Base-by-base conservation (phyloP, 2,888 invertebrate genomes). In the Trichopria drosophilae region DNA sequence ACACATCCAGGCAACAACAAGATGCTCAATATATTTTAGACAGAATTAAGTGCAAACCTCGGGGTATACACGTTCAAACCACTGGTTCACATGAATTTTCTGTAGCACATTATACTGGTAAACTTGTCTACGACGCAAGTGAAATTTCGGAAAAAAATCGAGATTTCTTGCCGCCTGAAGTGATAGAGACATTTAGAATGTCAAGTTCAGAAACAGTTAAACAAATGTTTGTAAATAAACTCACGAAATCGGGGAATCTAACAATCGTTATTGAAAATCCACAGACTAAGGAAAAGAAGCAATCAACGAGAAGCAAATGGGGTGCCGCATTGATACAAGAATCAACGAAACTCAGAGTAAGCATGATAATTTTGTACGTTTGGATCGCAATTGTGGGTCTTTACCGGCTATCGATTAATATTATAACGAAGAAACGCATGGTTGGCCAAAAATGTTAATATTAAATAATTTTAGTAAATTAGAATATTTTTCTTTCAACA, bases 81-180 rank as follows among this genome's bases (percentile, higher is more conserved):
- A 77, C 80, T 10, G 81, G 81, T 40, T 79, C 80, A 39, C 83
- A 86, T 67, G 85, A 87, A 72, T 93, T 95, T 66, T 84, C 86
- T 19, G 85, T 95, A 18, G 87, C 91, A 18, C 96, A 96, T 76
- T 96, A 89, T 69, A 93, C 93, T 10, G 94, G 95, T 13, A 88
- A 87, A 76, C 85, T 94, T 10, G 84, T 82, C 62, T 96, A 96
- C 72, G 88, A 90, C 65, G 86, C 86, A 0, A 81, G 84, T 57
- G 88, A 90, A 68, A 90, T 95, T 80, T 82, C 90, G 18, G 88
- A 90, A 64, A 92, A 90, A 73, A 96, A 96, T 77, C 85, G 91
- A 44, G 94, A 95, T 72, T 93, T 93, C 68, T 79, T 94, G 10
- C 89, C 93, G 0, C 89, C 90, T 0, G 95, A 95, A 78, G 85